A percentile compares a stretch with the other conserved stretches of the same genome.
Evolutionary conservation across 2,888 invertebrate genomes (phyloP).

Genomic region (Polyploca ridens): DNA sequence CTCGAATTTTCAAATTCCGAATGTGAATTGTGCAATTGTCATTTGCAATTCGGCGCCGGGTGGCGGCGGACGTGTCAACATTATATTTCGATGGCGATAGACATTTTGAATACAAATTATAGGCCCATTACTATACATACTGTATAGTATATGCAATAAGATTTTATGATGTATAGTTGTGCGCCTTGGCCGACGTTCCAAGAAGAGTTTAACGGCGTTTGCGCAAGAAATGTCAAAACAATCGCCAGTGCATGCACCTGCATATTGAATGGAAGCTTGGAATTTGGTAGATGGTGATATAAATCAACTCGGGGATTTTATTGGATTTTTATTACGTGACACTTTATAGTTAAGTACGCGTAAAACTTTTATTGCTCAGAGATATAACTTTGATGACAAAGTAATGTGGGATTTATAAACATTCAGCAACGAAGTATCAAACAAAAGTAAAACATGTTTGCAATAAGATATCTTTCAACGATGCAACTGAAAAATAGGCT

Average conservation of each 20-base stretch:
- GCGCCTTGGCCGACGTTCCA: slow-evolving; percentile 43
- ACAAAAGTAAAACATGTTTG: slow-evolving; percentile 19
- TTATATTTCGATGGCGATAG: slow-evolving; percentile 61
- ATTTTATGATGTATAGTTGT: slow-evolving; percentile 54
- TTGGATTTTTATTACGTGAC: slow-evolving; percentile 47
- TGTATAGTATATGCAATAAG: slow-evolving; percentile 49
- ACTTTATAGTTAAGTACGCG: slow-evolving; percentile 36
- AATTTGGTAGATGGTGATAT: slow-evolving; percentile 51
- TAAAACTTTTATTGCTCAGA: slow-evolving; percentile 40
- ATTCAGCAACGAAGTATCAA: slow-evolving; percentile 11
- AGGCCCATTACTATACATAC: slow-evolving; percentile 45
- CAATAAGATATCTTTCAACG: slow-evolving; percentile 37
- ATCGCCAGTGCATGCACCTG: slow-evolving; percentile 64
- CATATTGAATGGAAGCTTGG: slow-evolving; percentile 56
- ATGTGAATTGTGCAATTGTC: slow-evolving; percentile 70
- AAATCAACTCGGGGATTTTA: slow-evolving; percentile 49
- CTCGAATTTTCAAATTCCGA: slow-evolving; percentile 69
- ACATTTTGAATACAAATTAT: slow-evolving; percentile 76
- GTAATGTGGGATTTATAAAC: slow-evolving; percentile 18
- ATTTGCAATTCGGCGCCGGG: slow-evolving; percentile 77
- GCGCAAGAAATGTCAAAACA: slow-evolving; percentile 73
- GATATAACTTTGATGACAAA: slow-evolving; percentile 36
- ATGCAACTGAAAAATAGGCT: slow-evolving; percentile 59
- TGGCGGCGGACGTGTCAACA: slow-evolving; percentile 68
- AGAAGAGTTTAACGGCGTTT: slow-evolving; percentile 69